Evolutionary conservation across 2,888 invertebrate species (phyloP), one percentile per base, ranked within the genome.

Genomic region (Heterodera filipjevi): DNA sequence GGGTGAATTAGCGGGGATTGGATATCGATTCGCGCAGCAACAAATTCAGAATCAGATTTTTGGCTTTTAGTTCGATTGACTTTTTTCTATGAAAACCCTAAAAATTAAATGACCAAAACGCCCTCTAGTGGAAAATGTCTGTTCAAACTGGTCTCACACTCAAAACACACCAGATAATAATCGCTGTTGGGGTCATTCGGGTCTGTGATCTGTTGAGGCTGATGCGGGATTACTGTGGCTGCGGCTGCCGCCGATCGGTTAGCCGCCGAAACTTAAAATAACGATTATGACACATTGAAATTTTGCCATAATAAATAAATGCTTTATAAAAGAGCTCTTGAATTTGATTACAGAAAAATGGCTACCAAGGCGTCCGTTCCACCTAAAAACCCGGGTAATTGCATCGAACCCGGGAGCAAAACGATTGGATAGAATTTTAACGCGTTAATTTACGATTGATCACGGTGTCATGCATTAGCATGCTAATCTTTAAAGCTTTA

Each of bases 181-280:
- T 75, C 75, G 46, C 53, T 44, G 46, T 75, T 64, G 27, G 75
- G 66, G 14, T 75, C 75, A 12, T 53, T 66, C 66, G 66, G 66
- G 10, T 59, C 66, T 14, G 33, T 66, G 12, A 30, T 32, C 1
- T 19, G 75, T 27, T 73, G 73, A 35, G 46, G 44, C 22, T 27
- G 64, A 8, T 73, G 64, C 12, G 44, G 32, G 19, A 59, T 73
- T 53, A 35, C 64, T n/a, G n/a, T 53, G 12, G 49, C 32, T 75
- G 64, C 35, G 32, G 59, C 27, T 49, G n/a, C 73, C 33, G 35
- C 44, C 49, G 33, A 64, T n/a, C 49, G 46, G n/a, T n/a, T 64
- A n/a, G 64, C 59, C n/a, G n/a, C n/a, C 22, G 72, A 39, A n/a
- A 10, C 73, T 35, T 32, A 1, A 39, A 72, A 72, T 22, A n/a